Conservation (phyloP, 2,888 invertebrate genomes). For the Maniola hyperantus region DNA sequence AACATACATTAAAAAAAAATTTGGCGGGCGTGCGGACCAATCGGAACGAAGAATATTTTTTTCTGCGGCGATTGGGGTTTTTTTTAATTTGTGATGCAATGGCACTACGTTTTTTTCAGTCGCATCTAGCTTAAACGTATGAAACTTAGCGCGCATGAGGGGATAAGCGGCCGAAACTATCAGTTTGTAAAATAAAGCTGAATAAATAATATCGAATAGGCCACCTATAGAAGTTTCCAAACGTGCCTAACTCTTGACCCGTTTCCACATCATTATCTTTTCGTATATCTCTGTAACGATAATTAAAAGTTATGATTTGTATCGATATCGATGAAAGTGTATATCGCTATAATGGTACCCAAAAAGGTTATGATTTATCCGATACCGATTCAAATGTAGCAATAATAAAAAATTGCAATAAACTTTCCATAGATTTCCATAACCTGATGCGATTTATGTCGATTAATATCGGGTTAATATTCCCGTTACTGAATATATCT, state of each 20-base stretch:
- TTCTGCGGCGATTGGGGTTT: slow-evolving; percentile 54
- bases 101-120: slow-evolving; percentile 52
- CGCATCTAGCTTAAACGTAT: slow-evolving; percentile 23
- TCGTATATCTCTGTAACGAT: neutral
- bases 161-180: slow-evolving; percentile 16
- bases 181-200: slow-evolving; percentile 8
- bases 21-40: slow-evolving; percentile 61
- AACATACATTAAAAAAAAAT: slow-evolving; percentile 15
- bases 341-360: neutral
- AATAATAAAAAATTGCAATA: too few relatives aligned
- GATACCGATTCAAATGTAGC: too few relatives aligned
- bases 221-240: neutral
- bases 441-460: too few relatives aligned
- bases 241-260: too few relatives aligned
- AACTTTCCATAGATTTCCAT: too few relatives aligned
- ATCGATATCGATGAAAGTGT: too few relatives aligned
- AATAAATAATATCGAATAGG: neutral
- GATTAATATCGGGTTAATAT: too few relatives aligned
- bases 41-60: slow-evolving; percentile 49
- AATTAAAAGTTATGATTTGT: too few relatives aligned
- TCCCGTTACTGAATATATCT: too few relatives aligned
- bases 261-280: slow-evolving; percentile 2
- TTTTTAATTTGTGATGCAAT: slow-evolving; percentile 54
- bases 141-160: slow-evolving; percentile 17
- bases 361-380: too few relatives aligned